Percentiles rank a stretch among this genome's conserved stretches.
Conservation (phyloP, 2,888 invertebrate species). For the Drosophila mayaguana region DNA sequence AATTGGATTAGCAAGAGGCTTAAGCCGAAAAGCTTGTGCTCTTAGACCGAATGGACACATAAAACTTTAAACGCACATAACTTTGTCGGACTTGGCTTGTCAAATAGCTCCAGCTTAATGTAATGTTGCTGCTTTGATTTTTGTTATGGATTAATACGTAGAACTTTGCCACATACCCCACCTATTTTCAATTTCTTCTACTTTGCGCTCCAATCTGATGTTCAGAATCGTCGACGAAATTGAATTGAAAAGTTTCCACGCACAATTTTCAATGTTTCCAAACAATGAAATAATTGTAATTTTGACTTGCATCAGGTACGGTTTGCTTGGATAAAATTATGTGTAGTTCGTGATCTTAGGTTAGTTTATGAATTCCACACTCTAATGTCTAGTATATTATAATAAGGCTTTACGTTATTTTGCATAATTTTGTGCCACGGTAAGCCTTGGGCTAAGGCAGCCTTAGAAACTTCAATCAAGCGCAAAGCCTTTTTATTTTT, state of each 20-base stretch:
- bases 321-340: background rate
- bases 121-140: conserved; percentile 3
- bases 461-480: conserved; percentile 67
- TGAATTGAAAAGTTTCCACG: background rate
- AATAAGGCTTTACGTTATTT: conserved; percentile 35
- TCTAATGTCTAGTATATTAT: background rate
- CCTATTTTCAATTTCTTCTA: background rate
- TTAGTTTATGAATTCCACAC: background rate
- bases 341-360: background rate
- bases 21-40: background rate
- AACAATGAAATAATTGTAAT: background rate
- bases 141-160: background rate
- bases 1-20: background rate
- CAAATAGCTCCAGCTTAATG: background rate
- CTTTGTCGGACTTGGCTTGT: conserved; percentile 1
- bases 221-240: background rate
- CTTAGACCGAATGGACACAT: background rate
- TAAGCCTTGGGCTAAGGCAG: conserved; percentile 41
- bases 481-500: conserved; percentile 75
- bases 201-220: background rate
- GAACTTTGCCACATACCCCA: background rate
- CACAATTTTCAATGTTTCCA: background rate
- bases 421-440: conserved; percentile 64
- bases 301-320: background rate
- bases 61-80: conserved; percentile 3